These are phyloP conservation scores for Copidosoma floridanum DNA, from an alignment of 1,140 invertebrate species.

Conservation along the genomic window DNA sequence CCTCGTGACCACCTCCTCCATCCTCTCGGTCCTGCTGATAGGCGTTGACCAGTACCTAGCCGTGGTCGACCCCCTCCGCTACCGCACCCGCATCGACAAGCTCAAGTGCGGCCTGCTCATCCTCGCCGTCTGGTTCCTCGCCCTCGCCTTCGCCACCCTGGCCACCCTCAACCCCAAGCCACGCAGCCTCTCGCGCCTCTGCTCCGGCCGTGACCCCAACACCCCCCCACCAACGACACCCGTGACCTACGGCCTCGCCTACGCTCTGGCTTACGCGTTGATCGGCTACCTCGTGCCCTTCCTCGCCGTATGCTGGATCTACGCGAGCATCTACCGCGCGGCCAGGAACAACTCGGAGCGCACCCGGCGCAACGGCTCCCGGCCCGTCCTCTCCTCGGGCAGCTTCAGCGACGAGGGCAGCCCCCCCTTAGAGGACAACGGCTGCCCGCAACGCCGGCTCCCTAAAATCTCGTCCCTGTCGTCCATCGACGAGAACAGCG, in stretches of 20 bases:
- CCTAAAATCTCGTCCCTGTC: constrained; percentile 53
- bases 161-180: constrained; percentile 58
- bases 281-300: constrained; percentile 68
- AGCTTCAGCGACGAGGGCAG: constrained; percentile 42
- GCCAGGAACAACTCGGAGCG: constrained; percentile 69
- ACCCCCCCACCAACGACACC: neutral
- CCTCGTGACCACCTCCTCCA: constrained; percentile 53
- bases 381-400: constrained; percentile 53
- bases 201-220: constrained; percentile 33
- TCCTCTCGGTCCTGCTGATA: constrained; percentile 76
- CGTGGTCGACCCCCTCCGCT: constrained; percentile 82
- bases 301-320: constrained; percentile 67
- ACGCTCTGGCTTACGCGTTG: constrained; percentile 56
- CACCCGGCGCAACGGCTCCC: constrained; percentile 65
- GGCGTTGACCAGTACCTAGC: constrained; percentile 85
- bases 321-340: constrained; percentile 70
- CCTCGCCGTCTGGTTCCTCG: constrained; percentile 65
- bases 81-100: constrained; percentile 75
- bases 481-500: constrained; percentile 53
- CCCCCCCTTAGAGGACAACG: constrained; percentile 40
- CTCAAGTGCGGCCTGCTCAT: constrained; percentile 70
- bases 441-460: constrained; percentile 41
- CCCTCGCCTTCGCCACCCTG: constrained; percentile 59
- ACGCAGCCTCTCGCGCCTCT: constrained; percentile 56
- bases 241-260: constrained; percentile 46